A percentile compares a stretch with the other conserved stretches of the same genome.
These are phyloP conservation scores for Acipenser ruthenus DNA, from an alignment of 2,797 vertebrate species.

Conservation along the genomic window DNA sequence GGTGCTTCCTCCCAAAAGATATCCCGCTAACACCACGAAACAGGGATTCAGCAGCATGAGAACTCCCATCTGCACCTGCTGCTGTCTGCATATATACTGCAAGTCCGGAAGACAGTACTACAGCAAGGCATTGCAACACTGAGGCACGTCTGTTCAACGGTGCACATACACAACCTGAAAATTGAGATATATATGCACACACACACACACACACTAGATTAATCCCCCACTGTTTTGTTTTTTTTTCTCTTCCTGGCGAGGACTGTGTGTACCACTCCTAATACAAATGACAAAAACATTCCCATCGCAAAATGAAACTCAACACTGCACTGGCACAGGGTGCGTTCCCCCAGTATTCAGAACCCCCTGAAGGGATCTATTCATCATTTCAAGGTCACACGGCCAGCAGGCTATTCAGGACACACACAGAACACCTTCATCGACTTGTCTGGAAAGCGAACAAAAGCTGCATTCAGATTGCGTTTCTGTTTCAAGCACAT, in stretches of 20 bases:
- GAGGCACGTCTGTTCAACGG: too few species aligned
- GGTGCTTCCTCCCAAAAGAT: too few species aligned
- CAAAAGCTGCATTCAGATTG: conserved; percentile 29
- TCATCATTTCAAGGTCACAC: conserved; percentile 14
- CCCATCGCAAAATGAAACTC: neutral
- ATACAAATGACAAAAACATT: neutral
- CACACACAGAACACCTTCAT: conserved; percentile 19
- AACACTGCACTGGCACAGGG: neutral
- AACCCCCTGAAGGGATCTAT: conserved; percentile 26
- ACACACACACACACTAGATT: too few species aligned
- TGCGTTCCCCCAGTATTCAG: conserved; percentile 14
- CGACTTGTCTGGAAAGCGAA: conserved; percentile 14
- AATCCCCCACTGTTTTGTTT: too few species aligned
- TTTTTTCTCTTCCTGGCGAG: neutral
- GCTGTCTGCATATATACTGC: too few species aligned
- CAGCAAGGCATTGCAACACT: too few species aligned
- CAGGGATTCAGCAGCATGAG: too few species aligned
- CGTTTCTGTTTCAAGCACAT: neutral
- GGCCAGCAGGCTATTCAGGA: conserved; percentile 12
- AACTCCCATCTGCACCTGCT: too few species aligned
- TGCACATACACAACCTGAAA: too few species aligned
- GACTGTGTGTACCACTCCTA: neutral
- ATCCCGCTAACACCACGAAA: too few species aligned
- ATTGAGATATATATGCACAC: too few species aligned
- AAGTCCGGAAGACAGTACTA: too few species aligned